A percentile compares a stretch with the other conserved stretches of the same genome.
These are phyloP conservation scores for Abramis brama DNA, from an alignment of 2,113 vertebrate species.

Conservation along the genomic window DNA sequence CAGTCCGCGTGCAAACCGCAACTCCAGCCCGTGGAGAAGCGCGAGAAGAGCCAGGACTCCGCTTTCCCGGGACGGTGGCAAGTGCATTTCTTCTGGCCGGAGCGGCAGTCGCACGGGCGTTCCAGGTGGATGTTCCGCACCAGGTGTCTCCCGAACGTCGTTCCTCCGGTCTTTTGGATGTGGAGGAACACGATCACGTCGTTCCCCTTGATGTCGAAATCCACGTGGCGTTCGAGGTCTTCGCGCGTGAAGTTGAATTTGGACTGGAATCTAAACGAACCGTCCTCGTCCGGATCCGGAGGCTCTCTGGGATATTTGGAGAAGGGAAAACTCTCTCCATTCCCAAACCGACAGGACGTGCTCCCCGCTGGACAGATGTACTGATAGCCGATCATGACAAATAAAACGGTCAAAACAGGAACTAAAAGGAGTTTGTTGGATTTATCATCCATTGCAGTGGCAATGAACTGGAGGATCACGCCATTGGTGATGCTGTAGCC, in stretches of 20 bases:
- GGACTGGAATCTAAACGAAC: constrained; percentile 70
- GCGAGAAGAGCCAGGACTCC: constrained; percentile 91
- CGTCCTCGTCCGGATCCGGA: constrained; percentile 72
- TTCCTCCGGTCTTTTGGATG: constrained; percentile 96
- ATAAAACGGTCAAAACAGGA: constrained; percentile 84
- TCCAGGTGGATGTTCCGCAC: constrained; percentile 94
- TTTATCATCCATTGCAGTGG: constrained; percentile 86
- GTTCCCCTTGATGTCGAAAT: constrained; percentile 87
- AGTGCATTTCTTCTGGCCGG: constrained; percentile 92
- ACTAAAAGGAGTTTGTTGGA: constrained; percentile 87
- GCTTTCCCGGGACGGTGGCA: constrained; percentile 90
- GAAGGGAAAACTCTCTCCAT: constrained; percentile 61
- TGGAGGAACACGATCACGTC: constrained; percentile 95
- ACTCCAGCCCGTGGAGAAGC: constrained; percentile 91
- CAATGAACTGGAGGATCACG: constrained; percentile 56
- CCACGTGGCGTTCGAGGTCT: constrained; percentile 82
- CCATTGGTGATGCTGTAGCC: constrained; percentile 47
- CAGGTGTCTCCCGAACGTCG: constrained; percentile 91
- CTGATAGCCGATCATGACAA: constrained; percentile 88
- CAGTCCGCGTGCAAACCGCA: constrained; percentile 90
- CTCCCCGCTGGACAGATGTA: constrained; percentile 83
- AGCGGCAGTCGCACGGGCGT: constrained; percentile 87
- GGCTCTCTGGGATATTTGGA: constrained; percentile 63
- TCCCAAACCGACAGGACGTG: constrained; percentile 72
- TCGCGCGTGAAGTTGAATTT: constrained; percentile 84